Evolutionary conservation across 2,797 vertebrate genomes (phyloP), one percentile per base, ranked within the genome.

Genomic region (Cetoscarus ocellatus): DNA sequence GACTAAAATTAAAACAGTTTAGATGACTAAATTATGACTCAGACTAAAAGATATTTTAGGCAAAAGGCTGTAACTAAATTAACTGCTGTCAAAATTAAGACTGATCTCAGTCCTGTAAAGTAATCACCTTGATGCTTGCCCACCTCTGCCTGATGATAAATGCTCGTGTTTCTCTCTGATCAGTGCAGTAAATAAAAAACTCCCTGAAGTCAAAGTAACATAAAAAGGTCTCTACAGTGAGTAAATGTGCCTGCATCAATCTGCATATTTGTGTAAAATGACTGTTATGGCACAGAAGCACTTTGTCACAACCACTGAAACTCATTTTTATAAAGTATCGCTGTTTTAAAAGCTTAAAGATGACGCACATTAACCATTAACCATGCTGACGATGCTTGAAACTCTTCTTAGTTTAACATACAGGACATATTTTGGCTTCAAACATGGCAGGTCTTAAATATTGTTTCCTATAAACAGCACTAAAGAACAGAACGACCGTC

Each of bases 391-490:
- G 90, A 80, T 17, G 74, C 66, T 63, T 18, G 57, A 54, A 64
- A 65, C 43, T 78, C 80, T 61, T 77, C 73, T 66, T 83, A 83
- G 85, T 76, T 89, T 75, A 90, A 92, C 91, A 88, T 70, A 88
- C 83, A 88, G 78, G 80, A 86, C 84, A 88, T 76, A 88, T 75
- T 87, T 86, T 85, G 74, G 76, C 84, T 87, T 82, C 63, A 67
- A 74, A 83, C 77, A 62, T 75, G 15, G 65, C 64, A 63, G 75
- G 35, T 83, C 82, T 42, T 84, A 77, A 63, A 85, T 84, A 80
- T 66, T 77, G 63, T 77, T 75, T 77, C 61, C 75, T 84, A 91
- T 77, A 86, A 91, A 92, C 84, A 71, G 77, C 91, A 92, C 87
- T 83, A 80, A 87, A 86, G 78, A 86, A 90, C 83, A 69, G 71